Evolutionary conservation across 2,797 vertebrate species (phyloP), one percentile per base, ranked within the genome.

Genomic region (Numenius phaeopus): DNA sequence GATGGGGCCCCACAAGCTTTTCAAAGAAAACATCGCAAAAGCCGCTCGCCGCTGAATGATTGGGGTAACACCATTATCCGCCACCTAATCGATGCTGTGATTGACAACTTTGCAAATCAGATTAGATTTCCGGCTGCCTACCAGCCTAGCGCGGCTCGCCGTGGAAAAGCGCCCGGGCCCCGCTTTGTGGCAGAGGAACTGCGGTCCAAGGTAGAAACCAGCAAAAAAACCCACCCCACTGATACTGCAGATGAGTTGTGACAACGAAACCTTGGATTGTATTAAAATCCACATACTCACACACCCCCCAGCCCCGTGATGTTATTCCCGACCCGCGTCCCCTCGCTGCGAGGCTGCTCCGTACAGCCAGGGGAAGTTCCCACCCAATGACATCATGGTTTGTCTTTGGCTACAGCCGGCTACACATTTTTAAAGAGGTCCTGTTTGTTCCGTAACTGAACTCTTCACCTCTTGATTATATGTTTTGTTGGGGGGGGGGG

Each of bases 361-460:
- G 19, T 83, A 72, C 94, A 93, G 95, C 12, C 57, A 97, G 61
- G 82, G 97, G 97, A 97, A 97, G 97, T 97, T 97, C 96, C 96
- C 97, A 97, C 97, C 97, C 97, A 95, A 86, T 97, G 91, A 97
- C 97, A 96, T 97, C 97, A 97, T 94, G 70, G 92, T 94, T 92
- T 96, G 94, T 96, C 95, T 97, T 94, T 95, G 96, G 94, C 95
- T 78, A 58, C 69, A 69, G 89, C 76, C 83, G 88, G 87, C 82
- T 58, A 64, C 84, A 83, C 81, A 69, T 94, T 96, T 97, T 94
- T 94, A 86, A 97, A 96, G 94, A 91, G 86, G 91, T 91, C 65
- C 72, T 96, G 94, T 97, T 97, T 97, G 96, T 97, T 95, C 93
- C 96, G 34, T 55, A 86, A 91, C 70, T 97, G 97, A 97, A 97